Percentiles rank a stretch among this genome's conserved stretches.
phyloP scores from a whole-genome alignment of 2,888 invertebrate species.

The Belgica antarctica region DNA sequence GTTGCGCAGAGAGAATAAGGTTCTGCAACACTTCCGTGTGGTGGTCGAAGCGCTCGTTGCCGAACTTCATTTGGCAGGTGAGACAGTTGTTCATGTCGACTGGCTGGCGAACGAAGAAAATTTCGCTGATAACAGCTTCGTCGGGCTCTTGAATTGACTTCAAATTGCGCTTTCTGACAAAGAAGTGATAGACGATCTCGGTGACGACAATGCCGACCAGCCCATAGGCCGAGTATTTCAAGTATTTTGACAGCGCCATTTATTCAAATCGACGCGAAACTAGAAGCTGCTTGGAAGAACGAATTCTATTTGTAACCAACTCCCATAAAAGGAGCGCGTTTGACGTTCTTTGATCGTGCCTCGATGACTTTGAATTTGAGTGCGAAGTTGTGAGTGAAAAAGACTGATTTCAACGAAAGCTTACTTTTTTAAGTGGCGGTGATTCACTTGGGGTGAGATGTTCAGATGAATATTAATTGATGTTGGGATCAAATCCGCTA shows the following conservation, averaged over 20 bases:
- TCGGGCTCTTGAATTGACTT: neutral
- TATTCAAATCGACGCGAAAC: neutral
- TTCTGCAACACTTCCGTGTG: conserved; percentile 20
- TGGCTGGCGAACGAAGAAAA: conserved; percentile 7
- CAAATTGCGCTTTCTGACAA: neutral
- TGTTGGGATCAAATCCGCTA: conserved; percentile 1
- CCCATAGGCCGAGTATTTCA: conserved; percentile 14
- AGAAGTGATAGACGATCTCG: neutral
- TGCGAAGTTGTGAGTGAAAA: no score
- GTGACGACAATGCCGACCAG: neutral
- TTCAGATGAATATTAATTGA: neutral
- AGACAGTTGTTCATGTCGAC: neutral
- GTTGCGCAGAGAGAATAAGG: conserved; percentile 13
- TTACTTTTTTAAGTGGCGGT: neutral
- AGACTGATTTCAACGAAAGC: neutral
- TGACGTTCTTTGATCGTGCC: no score
- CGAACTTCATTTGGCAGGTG: neutral
- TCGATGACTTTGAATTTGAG: no score
- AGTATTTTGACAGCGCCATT: conserved; percentile 18
- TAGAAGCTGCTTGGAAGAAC: neutral
- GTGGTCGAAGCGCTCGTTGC: neutral
- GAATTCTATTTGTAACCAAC: neutral
- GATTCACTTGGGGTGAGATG: neutral
- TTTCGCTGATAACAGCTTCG: neutral
- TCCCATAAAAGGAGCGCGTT: neutral